Percentiles rank a stretch among this genome's conserved stretches.
Conservation (phyloP, 2,888 invertebrate genomes). For the Tetranychus piercei region DNA sequence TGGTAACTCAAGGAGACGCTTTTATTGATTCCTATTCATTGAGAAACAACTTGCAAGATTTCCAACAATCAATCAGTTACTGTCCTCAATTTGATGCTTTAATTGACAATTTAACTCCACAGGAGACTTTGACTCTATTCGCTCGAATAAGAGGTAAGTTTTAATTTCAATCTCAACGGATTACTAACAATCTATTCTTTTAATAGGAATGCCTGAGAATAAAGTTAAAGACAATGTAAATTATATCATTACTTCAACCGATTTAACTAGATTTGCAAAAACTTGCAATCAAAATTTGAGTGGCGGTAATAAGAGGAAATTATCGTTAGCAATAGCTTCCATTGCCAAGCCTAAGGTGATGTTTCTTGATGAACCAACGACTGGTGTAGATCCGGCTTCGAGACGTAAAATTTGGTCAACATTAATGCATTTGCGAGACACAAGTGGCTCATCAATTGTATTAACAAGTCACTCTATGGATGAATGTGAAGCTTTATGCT, state of each 20-base stretch:
- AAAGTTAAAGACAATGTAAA: slow-evolving; percentile 16
- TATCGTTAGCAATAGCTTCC: slow-evolving; percentile 26
- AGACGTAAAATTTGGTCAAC: slow-evolving; percentile 27
- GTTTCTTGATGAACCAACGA: slow-evolving; percentile 25
- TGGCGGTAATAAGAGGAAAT: slow-evolving; percentile 27
- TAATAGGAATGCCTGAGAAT: slow-evolving; percentile 19
- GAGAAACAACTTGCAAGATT: slow-evolving; percentile 30
- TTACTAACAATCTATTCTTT: neutral
- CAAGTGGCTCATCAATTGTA: slow-evolving; percentile 38
- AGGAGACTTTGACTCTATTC: slow-evolving; percentile 24
- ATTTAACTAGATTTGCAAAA: slow-evolving; percentile 23
- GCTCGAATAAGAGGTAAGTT: slow-evolving; percentile 35
- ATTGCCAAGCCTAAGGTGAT: slow-evolving; percentile 26
- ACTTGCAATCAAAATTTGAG: slow-evolving; percentile 21
- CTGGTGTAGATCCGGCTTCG: slow-evolving; percentile 27
- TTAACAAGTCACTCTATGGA: slow-evolving; percentile 55
- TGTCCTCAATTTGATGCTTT: slow-evolving; percentile 75
- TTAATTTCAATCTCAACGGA: neutral
- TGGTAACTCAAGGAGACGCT: slow-evolving; percentile 18
- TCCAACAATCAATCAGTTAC: slow-evolving; percentile 49
- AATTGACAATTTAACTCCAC: slow-evolving; percentile 37
- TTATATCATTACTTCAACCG: slow-evolving; percentile 23
- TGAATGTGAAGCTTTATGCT: slow-evolving; percentile 64
- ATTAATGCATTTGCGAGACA: slow-evolving; percentile 18
- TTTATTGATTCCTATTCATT: neutral